Evolutionary conservation across 2,888 invertebrate genomes (phyloP), one percentile per base, ranked within the genome.

Genomic region (Drosophila prolongata): DNA sequence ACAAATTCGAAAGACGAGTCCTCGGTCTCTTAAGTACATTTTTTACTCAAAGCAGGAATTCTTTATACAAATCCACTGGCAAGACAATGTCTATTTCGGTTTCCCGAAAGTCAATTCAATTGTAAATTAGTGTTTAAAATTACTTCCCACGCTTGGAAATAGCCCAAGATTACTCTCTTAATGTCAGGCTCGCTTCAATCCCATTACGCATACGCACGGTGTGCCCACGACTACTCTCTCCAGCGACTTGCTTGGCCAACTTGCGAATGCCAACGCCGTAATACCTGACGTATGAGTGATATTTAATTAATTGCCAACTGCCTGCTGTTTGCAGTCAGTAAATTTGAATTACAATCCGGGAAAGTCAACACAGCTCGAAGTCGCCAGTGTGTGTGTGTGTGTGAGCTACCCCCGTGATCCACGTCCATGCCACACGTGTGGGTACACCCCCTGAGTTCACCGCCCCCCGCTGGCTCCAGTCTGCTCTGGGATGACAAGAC

Each of bases 291-390:
- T 72, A 75, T 77, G 81, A 79, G 76, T 79, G 77, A 81, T 84
- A 81, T 81, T 81, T 83, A 84, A 84, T 83, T 87, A 84, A 81
- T 76, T 76, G 58, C 65, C 72, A 59, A 72, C 73, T 77, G 65
- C 60, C 69, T 57, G 56, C 65, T 69, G 54, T 66, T 66, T 66
- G 67, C 37, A 34, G 67, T 50, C 30, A 16, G 56, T 44, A 56
- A 68, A 49, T 55, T 55, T 67, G 55, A 56, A 56, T 67, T 55
- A 38, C 55, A 50, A 24, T 35, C 42, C 34, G 40, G 55, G 49
- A 19, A 44, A 67, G 34, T 67, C 49, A 56, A 67, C 43, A 56
- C 11, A 24, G 30, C 11, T 10, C 10, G 14, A 11, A n/a, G 24
- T 24, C 24, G 24, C 24, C 24, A 24, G 24, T 24, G 24, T 24